Conservation (phyloP, 2,797 vertebrate genomes). For the Toxotes lorentzi region DNA sequence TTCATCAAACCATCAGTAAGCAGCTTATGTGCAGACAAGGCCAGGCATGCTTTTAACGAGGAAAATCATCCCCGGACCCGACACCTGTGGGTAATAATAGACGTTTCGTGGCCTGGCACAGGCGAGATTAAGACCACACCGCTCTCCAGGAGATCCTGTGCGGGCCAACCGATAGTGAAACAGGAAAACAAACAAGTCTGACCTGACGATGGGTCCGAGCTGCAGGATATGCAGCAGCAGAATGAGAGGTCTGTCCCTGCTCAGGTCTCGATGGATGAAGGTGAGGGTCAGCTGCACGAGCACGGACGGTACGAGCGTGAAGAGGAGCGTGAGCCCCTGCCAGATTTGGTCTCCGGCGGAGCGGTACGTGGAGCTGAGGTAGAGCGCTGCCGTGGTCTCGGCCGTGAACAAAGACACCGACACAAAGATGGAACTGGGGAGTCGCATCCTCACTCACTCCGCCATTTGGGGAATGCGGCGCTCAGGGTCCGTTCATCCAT, state of each 20-base stretch:
- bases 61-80: background rate
- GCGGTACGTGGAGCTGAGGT: constrained; percentile 93
- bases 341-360: constrained; percentile 92
- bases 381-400: constrained; percentile 92
- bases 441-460: constrained; percentile 91
- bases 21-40: constrained; percentile 24
- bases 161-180: background rate
- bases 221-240: constrained; percentile 96
- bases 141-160: background rate
- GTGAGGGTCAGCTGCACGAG: constrained; percentile 96
- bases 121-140: background rate
- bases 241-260: constrained; percentile 93
- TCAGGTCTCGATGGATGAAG: constrained; percentile 96
- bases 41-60: constrained; percentile 18
- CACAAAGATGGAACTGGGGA: constrained; percentile 93
- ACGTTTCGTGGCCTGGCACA: background rate
- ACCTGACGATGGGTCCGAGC: constrained; percentile 96
- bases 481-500: constrained; percentile 57
- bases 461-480: constrained; percentile 72
- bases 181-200: constrained; percentile 49
- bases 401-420: constrained; percentile 94
- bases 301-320: constrained; percentile 92
- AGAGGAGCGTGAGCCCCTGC: constrained; percentile 94
- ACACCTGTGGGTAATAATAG: constrained; percentile 25
- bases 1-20: constrained; percentile 21